Evolutionary conservation across 2,797 vertebrate genomes (phyloP).

Genomic region (Sternarchorhynchus goeldii): DNA sequence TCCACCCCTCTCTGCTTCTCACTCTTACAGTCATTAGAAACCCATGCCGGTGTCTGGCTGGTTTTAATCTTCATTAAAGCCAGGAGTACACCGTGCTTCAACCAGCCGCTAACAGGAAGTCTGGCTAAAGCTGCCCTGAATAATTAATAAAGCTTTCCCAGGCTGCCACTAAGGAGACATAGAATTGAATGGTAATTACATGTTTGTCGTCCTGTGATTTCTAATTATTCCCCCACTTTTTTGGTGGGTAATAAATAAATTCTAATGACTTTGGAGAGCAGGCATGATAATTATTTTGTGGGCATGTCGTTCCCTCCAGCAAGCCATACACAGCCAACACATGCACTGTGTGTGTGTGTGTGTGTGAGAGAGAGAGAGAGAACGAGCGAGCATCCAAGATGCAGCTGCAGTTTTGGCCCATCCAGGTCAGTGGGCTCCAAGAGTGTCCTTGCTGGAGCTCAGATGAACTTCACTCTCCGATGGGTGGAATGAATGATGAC

Average conservation of each 20-base stretch:
- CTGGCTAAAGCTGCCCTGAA: constrained; percentile 56
- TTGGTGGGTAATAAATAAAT: constrained; percentile 63
- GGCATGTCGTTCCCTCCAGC: constrained; percentile 18
- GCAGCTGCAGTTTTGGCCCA: not conserved
- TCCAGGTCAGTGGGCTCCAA: constrained; percentile 8
- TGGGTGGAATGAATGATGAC: too few species aligned
- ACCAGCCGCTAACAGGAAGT: constrained; percentile 41
- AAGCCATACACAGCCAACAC: constrained; percentile 30
- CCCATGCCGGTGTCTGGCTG: constrained; percentile 47
- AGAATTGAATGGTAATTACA: constrained; percentile 65
- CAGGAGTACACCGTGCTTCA: constrained; percentile 47
- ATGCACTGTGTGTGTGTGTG: not conserved
- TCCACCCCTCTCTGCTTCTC: constrained; percentile 36
- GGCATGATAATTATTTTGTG: constrained; percentile 55
- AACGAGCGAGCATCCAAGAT: too few species aligned
- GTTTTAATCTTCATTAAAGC: constrained; percentile 66
- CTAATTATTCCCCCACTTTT: constrained; percentile 62
- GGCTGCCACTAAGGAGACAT: constrained; percentile 43
- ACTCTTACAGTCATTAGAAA: constrained; percentile 47
- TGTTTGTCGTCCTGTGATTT: constrained; percentile 61
- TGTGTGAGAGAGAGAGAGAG: not conserved
- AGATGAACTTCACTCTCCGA: not conserved
- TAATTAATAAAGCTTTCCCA: constrained; percentile 61
- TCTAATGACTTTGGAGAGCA: constrained; percentile 59
- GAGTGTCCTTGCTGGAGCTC: not conserved